Evolutionary conservation across 2,888 invertebrate genomes (phyloP), one percentile per base, ranked within the genome.

Genomic region (Junonia oenone): DNA sequence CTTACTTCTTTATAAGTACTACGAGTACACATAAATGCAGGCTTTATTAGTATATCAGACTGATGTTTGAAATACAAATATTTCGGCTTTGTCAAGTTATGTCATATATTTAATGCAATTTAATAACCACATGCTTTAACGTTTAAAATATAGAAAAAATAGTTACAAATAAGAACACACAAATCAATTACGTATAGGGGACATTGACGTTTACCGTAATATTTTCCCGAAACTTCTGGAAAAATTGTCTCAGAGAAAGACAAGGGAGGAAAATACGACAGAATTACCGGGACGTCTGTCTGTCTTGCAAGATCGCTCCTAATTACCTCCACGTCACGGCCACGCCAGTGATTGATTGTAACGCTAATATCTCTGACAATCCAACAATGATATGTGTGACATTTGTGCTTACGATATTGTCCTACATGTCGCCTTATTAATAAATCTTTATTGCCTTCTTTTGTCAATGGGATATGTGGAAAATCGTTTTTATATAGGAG

Each of bases 321-420:
- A 87, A 87, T 88, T 86, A 87, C 84, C 79, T 63, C 75, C 76
- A 79, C 81, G 88, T 88, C 88, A 83, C 75, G 69, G 76, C 66
- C 87, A 85, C 79, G 68, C 77, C 72, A 68, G 84, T 89, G 88
- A 89, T 88, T 87, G 87, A 88, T 88, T 81, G 83, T 81, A 81
- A 78, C 81, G 75, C 80, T 88, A 85, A 87, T 85, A 85, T 81
- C 79, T 76, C 70, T 76, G 82, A 84, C 83, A 81, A 73, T 75
- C 72, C 67, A 68, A 78, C 78, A 78, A 83, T 78, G 72, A 78
- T 78, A 75, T 75, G 73, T 72, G 73, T 72, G 73, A 78, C 78
- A 72, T 71, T 68, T 74, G 67, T 71, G 65, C 65, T 57, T 48
- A 64, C 63, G 66, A 69, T 56, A 61, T 50, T 51, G 33, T 40